Conservation (phyloP, 2,888 invertebrate species). For the Acleris cristana region DNA sequence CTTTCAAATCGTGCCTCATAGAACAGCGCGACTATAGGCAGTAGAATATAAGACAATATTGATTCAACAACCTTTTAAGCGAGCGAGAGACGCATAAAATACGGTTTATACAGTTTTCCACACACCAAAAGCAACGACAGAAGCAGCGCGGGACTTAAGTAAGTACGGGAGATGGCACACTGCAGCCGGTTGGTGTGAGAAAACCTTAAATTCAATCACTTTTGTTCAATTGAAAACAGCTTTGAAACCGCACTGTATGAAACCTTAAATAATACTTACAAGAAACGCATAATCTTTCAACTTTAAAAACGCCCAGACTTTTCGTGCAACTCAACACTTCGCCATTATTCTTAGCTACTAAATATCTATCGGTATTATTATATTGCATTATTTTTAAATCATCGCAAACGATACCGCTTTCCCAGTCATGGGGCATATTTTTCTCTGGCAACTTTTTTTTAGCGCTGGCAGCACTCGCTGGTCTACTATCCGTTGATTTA, state of each 20-base stretch:
- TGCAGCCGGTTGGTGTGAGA: no score
- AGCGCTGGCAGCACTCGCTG: conserved; percentile 63
- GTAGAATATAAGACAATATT: no score
- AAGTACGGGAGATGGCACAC: no score
- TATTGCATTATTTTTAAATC: conserved; percentile 66
- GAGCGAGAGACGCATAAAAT: no score
- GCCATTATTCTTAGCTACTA: conserved; percentile 70
- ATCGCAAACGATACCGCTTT: conserved; percentile 60
- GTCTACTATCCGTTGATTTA: conserved; percentile 56
- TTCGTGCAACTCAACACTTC: conserved; percentile 67
- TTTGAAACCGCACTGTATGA: no score
- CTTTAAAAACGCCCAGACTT: conserved; percentile 55
- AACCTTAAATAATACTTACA: conserved; percentile 54
- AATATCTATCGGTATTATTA: conserved; percentile 58
- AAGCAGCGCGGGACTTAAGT: no score
- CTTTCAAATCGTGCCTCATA: no score
- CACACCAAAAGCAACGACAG: no score
- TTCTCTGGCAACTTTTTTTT: conserved; percentile 55
- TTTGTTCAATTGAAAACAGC: no score
- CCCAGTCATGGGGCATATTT: conserved; percentile 56
- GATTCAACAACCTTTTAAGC: no score
- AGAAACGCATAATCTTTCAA: conserved; percentile 58
- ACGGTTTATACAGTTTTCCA: no score
- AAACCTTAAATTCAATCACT: no score
- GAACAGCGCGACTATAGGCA: background rate